Evolutionary conservation across 2,888 invertebrate species (phyloP).

Genomic region (Cataglyphis cursor): DNA sequence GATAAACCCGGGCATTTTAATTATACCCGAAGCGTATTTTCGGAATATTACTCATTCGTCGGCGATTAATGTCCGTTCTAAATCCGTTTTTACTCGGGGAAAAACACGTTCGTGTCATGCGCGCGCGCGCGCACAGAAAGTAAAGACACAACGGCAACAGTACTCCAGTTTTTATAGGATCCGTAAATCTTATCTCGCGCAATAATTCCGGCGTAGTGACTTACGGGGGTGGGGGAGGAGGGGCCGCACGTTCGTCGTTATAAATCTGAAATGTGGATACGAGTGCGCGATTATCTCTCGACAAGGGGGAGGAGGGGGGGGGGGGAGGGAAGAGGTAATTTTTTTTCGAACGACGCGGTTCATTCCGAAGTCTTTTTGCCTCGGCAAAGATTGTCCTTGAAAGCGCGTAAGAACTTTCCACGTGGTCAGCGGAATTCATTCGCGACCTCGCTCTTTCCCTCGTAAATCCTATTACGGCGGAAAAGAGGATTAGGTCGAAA

Average conservation of each 20-base stretch:
- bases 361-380: slow-evolving; percentile 4
- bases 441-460: slow-evolving; percentile 41
- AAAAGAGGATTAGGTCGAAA: slow-evolving; percentile 41
- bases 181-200: slow-evolving; percentile 27
- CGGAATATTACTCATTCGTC: slow-evolving; percentile 33
- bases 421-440: slow-evolving; percentile 43
- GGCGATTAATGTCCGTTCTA: slow-evolving; percentile 43
- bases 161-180: slow-evolving; percentile 3
- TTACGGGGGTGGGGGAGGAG: no score
- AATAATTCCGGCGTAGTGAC: slow-evolving; percentile 2
- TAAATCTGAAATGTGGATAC: neutral
- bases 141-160: slow-evolving; percentile 20
- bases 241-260: neutral
- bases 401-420: slow-evolving; percentile 29
- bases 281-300: slow-evolving; percentile 8
- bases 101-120: slow-evolving; percentile 11
- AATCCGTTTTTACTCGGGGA: slow-evolving; percentile 18
- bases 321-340: neutral
- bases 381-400: neutral
- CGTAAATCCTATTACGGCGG: slow-evolving; percentile 45
- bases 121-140: slow-evolving; percentile 21
- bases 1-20: slow-evolving; percentile 47
- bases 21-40: slow-evolving; percentile 45
- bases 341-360: neutral
- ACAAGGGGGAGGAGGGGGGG: no score